Evolutionary conservation across 1,140 invertebrate genomes (phyloP).

Genomic region (Venturia canescens): DNA sequence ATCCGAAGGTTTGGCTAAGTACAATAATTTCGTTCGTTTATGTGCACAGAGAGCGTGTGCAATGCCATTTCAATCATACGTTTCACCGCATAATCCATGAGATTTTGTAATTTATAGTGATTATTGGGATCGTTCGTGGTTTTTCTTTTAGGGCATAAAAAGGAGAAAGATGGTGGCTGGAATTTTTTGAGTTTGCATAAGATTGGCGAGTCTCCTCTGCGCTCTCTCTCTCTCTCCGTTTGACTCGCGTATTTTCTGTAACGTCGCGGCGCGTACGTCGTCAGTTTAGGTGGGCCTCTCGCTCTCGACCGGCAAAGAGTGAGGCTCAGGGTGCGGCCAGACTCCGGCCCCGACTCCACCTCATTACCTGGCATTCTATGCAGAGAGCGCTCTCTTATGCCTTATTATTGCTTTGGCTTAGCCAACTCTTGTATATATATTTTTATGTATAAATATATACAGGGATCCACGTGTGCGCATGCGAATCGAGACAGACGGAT

Average conservation of each 20-base stretch:
- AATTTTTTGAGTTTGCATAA: conserved; percentile 14
- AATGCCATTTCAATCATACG: conserved; percentile 1
- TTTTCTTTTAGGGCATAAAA: neutral
- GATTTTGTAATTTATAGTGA: conserved; percentile 61
- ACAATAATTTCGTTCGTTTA: conserved; percentile 60
- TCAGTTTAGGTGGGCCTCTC: conserved; percentile 69
- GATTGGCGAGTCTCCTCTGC: conserved; percentile 32
- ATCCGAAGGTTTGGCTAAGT: conserved; percentile 57
- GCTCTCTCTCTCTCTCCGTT: neutral
- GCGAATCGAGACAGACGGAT: conserved; percentile 20
- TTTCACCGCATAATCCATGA: conserved; percentile 62
- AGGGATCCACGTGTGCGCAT: conserved; percentile 49
- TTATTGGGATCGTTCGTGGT: conserved; percentile 13
- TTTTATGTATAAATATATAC: conserved; percentile 61
- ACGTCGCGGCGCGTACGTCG: conserved; percentile 40
- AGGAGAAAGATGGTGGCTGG: neutral
- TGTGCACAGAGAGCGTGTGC: neutral
- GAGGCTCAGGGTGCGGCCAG: conserved; percentile 72
- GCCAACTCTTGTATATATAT: conserved; percentile 64
- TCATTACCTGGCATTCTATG: conserved; percentile 78
- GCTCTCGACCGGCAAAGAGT: conserved; percentile 64
- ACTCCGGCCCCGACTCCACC: conserved; percentile 73
- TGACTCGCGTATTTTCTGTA: neutral
- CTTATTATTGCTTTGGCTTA: conserved; percentile 75
- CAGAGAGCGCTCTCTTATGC: conserved; percentile 73